Base-by-base conservation (phyloP, 2,888 invertebrate genomes). In the Pollenia angustigena region DNA sequence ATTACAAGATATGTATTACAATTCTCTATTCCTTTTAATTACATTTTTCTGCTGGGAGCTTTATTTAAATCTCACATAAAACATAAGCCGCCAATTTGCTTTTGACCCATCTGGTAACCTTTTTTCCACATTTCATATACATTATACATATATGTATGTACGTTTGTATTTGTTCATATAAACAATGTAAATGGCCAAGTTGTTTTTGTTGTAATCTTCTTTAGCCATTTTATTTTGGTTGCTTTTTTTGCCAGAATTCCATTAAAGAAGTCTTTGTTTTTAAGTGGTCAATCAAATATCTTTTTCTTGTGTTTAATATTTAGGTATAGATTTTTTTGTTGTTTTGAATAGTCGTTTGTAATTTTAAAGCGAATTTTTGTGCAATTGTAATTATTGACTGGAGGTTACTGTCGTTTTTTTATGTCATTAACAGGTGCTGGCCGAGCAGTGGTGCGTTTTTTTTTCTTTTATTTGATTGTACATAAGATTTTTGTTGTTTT, bases 301-400 rank as follows among this genome's bases (percentile, higher is more conserved):
- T 18, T 32, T 69, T 40, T 74, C 64, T 72, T n/a, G n/a, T 66
- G 54, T 42, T 66, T 85, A 54, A 11, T 64, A 9, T 44, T 69
- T 10, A 64, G 72, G 32, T 72, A 46, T 54, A 76, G 60, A 79
- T 48, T 14, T 72, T 74, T 72, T 74, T 71, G 54, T 42, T 75
- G 18, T 74, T 84, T 23, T 32, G 32, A 32, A 6, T 32, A 68
- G 8, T 71, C 18, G 12, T 80, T 71, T 80, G 62, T 69, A 85
- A 68, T 85, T 80, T 79, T 14, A 8, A 80, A 54, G 62, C 78
- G 76, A 81, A 78, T 83, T 83, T 84, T 87, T 87, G 68, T 84
- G 87, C 84, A 87, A 87, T 56, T 81, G 76, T 81, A 81, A 81
- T 87, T 81, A 87, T 75, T 81, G 81, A 76, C 80, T 72, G 66